These are phyloP conservation scores for Falco peregrinus DNA, from an alignment of 2,797 vertebrate genomes.

Conservation along the genomic window DNA sequence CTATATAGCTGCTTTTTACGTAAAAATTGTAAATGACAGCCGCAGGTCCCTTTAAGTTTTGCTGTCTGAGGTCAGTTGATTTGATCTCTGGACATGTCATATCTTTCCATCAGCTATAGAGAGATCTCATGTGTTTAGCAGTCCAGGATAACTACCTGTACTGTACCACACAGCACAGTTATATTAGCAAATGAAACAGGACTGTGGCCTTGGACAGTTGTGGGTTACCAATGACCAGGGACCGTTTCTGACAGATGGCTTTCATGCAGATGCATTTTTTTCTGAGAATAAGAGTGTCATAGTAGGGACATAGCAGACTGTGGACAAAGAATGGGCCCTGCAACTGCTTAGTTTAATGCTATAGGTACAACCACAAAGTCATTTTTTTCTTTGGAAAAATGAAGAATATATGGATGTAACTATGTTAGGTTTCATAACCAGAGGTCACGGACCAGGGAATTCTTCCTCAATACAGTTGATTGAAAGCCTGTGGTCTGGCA, in stretches of 20 bases:
- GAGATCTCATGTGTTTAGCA: not conserved
- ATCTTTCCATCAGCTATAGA: not conserved
- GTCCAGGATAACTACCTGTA: not conserved
- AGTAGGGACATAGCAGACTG: not conserved
- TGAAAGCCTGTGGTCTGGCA: not conserved
- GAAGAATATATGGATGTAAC: not conserved
- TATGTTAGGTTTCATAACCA: not conserved
- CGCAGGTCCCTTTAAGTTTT: not conserved
- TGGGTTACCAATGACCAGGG: not conserved
- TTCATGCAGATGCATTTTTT: not conserved
- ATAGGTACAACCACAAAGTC: not conserved
- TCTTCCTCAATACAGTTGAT: not conserved
- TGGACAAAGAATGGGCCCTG: not conserved
- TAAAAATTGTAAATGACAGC: not conserved
- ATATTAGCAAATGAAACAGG: not conserved
- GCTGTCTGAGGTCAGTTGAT: not conserved
- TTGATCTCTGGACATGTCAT: not conserved
- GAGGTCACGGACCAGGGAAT: not conserved
- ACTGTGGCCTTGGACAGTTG: not conserved
- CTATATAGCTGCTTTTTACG: not conserved
- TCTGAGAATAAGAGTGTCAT: not conserved
- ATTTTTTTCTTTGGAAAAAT: not conserved
- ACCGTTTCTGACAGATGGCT: not conserved
- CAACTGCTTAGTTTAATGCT: not conserved
- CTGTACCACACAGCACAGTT: too few species aligned